Percentiles rank a stretch among this genome's conserved stretches.
These are phyloP conservation scores for Lepas anatifera DNA, from an alignment of 2,888 invertebrate species.

Conservation along the genomic window DNA sequence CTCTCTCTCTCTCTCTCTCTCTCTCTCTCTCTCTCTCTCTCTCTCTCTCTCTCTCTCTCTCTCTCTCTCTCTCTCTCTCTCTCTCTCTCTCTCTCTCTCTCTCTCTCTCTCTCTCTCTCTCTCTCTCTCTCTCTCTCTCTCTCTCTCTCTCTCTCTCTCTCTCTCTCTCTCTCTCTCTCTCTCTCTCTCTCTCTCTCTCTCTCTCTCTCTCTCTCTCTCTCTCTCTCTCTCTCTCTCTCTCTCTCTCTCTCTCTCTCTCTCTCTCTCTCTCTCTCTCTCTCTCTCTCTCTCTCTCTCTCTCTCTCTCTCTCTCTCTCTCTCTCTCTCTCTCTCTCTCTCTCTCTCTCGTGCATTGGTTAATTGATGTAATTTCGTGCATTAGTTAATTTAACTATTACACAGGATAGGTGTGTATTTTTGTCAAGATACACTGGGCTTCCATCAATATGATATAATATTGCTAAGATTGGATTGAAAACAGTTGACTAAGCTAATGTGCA, in stretches of 20 bases:
- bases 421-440: no score
- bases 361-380: no score
- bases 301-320: no score
- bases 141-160: not conserved
- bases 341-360: no score
- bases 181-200: not conserved
- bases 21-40: not conserved
- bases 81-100: not conserved
- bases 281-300: no score
- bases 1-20: not conserved
- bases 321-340: no score
- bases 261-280: no score
- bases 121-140: not conserved
- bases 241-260: conserved; percentile 6
- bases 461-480: no score
- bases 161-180: not conserved
- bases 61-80: not conserved
- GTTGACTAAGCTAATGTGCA: no score
- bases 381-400: no score
- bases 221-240: conserved; percentile 9
- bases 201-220: conserved; percentile 2
- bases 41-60: not conserved
- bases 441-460: no score
- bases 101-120: not conserved
- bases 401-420: no score